phyloP scores from a whole-genome alignment of 1,140 invertebrate species.

The Branchinecta lynchi region DNA sequence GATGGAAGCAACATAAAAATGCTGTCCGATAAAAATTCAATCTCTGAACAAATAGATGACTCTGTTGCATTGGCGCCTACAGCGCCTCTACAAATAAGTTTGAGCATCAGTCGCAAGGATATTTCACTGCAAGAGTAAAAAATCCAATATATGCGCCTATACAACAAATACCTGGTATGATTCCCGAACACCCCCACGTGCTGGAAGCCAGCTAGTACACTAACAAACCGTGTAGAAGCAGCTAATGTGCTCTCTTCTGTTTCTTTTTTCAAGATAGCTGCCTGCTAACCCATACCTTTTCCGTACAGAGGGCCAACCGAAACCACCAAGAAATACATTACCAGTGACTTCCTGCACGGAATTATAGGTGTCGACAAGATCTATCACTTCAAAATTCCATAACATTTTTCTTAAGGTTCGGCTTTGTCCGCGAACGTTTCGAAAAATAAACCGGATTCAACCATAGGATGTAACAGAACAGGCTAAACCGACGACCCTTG shows the following conservation, averaged over 20 bases:
- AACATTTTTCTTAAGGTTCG: too few relatives aligned
- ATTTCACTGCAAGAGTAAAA: conserved; percentile 4
- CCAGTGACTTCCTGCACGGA: too few relatives aligned
- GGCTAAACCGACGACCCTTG: too few relatives aligned
- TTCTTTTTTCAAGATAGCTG: not conserved
- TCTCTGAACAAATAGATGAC: not conserved
- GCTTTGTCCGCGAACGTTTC: too few relatives aligned
- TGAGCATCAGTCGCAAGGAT: not conserved
- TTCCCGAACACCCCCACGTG: not conserved
- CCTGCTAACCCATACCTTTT: not conserved
- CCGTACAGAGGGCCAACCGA: too few relatives aligned
- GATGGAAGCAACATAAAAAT: conserved; percentile 2
- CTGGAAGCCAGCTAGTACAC: not conserved
- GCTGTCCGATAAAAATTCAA: not conserved
- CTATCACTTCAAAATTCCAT: too few relatives aligned
- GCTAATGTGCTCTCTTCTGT: not conserved
- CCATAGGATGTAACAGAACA: too few relatives aligned
- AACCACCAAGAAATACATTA: too few relatives aligned
- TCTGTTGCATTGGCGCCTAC: not conserved
- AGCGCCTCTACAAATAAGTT: not conserved
- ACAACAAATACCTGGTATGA: not conserved
- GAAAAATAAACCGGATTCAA: too few relatives aligned
- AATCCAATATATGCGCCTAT: not conserved
- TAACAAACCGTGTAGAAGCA: not conserved
- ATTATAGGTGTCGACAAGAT: too few relatives aligned